phyloP scores from a whole-genome alignment of 2,888 invertebrate genomes.

The Iphiclides podalirius region DNA sequence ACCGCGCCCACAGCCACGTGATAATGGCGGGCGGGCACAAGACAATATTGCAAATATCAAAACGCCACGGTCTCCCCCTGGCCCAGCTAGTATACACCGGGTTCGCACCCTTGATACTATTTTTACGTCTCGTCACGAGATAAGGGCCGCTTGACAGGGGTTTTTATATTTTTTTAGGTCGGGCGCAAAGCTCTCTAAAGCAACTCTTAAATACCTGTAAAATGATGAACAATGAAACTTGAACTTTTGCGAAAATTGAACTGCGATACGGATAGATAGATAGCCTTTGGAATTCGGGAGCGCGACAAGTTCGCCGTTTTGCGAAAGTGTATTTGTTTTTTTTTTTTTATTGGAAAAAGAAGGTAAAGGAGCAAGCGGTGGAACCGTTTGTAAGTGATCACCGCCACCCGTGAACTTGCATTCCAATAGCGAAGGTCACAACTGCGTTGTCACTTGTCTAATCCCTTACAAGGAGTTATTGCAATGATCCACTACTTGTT shows the following conservation, averaged over 20 bases:
- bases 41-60: conserved; percentile 36
- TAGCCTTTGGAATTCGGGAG: too few relatives aligned
- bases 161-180: conserved; percentile 25
- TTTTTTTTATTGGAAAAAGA: too few relatives aligned
- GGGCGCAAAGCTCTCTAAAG: conserved; percentile 17
- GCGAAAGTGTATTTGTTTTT: too few relatives aligned
- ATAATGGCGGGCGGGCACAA: conserved; percentile 43
- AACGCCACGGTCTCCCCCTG: conserved; percentile 59
- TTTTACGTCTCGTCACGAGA: conserved; percentile 58
- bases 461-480: too few relatives aligned
- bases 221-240: conserved; percentile 34
- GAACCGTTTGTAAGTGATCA: too few relatives aligned
- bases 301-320: too few relatives aligned
- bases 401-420: too few relatives aligned
- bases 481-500: too few relatives aligned
- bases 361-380: too few relatives aligned
- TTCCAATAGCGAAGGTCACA: too few relatives aligned
- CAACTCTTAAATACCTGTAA: conserved; percentile 56
- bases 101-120: conserved; percentile 66
- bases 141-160: conserved; percentile 66
- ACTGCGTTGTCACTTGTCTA: too few relatives aligned
- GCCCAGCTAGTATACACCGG: conserved; percentile 69
- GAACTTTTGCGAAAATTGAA: conserved; percentile 24
- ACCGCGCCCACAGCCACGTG: conserved; percentile 36
- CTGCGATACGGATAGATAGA: too few relatives aligned